Percentiles rank a stretch among this genome's conserved stretches.
Conservation (phyloP, 2,113 vertebrate genomes). For the Brienomyrus brachyistius region DNA sequence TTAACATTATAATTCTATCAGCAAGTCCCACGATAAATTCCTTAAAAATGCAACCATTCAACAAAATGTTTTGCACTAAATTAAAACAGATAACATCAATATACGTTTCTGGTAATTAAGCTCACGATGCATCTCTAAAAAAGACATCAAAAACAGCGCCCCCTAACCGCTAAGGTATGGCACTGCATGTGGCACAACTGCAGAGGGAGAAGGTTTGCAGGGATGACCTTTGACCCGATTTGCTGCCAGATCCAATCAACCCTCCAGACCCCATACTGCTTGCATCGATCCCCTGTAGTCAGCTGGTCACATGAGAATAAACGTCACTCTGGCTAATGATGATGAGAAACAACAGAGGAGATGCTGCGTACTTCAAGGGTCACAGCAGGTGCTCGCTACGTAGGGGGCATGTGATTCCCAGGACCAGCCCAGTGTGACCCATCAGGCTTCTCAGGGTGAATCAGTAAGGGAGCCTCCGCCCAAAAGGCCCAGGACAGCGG, state of each 20-base stretch:
- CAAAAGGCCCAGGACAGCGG: not conserved
- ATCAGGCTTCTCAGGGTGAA: not conserved
- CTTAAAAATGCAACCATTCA: not conserved
- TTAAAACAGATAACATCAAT: not conserved
- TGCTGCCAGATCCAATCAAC: not conserved
- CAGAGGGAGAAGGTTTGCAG: conserved; percentile 40
- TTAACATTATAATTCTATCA: not conserved
- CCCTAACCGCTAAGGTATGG: not conserved
- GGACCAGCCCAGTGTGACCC: not conserved
- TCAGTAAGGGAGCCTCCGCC: not conserved
- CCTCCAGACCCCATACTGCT: not conserved
- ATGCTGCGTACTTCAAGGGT: not conserved
- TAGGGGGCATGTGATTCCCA: not conserved
- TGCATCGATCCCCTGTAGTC: not conserved
- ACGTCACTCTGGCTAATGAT: not conserved
- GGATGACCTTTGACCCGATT: conserved; percentile 33
- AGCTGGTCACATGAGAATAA: not conserved
- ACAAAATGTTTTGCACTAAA: not conserved
- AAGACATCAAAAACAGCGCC: conserved; percentile 31
- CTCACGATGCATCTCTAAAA: not conserved
- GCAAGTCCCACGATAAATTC: not conserved
- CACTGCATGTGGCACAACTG: conserved; percentile 35
- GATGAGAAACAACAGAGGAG: not conserved
- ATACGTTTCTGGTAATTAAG: not conserved
- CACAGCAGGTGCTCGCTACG: not conserved